Base-by-base conservation (phyloP, 1,140 invertebrate species). In the Triops longicaudatus region DNA sequence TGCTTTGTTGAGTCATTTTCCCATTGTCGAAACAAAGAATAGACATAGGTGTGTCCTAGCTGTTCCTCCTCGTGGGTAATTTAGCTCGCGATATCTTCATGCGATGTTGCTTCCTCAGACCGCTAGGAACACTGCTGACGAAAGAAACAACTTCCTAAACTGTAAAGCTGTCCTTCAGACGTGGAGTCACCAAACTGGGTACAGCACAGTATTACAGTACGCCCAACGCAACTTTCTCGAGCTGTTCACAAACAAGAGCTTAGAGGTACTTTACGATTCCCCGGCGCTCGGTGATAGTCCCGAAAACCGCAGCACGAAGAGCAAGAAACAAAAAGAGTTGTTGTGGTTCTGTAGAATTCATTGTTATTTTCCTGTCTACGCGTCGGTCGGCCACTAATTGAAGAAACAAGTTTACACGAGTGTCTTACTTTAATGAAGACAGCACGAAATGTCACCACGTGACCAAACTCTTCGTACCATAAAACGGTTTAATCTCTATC, bases 81-180 rank as follows among this genome's bases (percentile, higher is more conserved):
- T 63, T 63, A 63, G 50, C 50, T 63, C 4, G 50, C 50, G 50
- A 63, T 63, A 63, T 63, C 50, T 63, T 63, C 22, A 63, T 63
- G 50, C 50, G 50, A 9, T 17, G 50, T 0, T 63, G 50, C n/a
- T 22, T 10, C 10, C 50, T 17, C 6, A 2, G 14, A 1, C 22
- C 22, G 14, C 50, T 22, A 37, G 14, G 50, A 63, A 63, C 50
- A 14, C 50, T 63, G 14, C 22, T 22, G 14, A 5, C 5, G 50
- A 63, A 63, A n/a, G 22, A 63, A 17, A 63, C 14, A 22, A 63
- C 17, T n/a, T 22, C 10, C 50, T 22, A 17, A 5, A 17, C 17
- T 14, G 14, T 63, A n/a, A n/a, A n/a, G 50, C 50, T 63, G 50
- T 63, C 50, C 7, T 63, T 63, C n/a, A n/a, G 50, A 63, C 50